Evolutionary conservation across 2,888 invertebrate species (phyloP), one percentile per base, ranked within the genome.

Genomic region (Andrena flavipes): DNA sequence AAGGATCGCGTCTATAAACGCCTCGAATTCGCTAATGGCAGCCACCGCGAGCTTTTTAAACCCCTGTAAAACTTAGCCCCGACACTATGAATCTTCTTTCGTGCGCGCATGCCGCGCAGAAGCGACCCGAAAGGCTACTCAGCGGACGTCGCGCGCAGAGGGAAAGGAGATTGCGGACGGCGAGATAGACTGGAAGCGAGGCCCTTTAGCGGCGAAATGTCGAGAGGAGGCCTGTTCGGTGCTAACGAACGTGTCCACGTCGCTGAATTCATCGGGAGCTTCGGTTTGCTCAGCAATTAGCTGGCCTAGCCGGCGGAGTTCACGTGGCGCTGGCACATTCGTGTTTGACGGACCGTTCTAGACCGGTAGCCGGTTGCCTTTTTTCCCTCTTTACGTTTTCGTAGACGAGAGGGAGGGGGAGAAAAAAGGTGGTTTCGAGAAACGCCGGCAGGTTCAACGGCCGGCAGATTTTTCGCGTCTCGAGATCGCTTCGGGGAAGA

Each of bases 241-340:
- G 86, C 76, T 86, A 86, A 86, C 76, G 85, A 86, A 86, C 73
- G 70, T 67, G 68, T 65, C 69, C 80, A 69, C 75, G 65, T 35
- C 30, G 63, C 33, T 64, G 76, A 20, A 80, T 82, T 68, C 33
- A 56, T 35, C 42, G 60, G 71, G 49, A 62, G 60, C 59, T 68
- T 65, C 26, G 77, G 89, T 91, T 91, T 91, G 81, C 87, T 83
- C 82, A 91, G 90, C 87, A 91, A 91, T 91, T 91, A 91, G 90
- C 85, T 65, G 77, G 70, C 72, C 73, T 69, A 74, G 87, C 80
- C 78, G 35, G 26, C 69, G 65, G 78, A 72, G 82, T 81, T 76
- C 62, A 70, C 65, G 70, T 56, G 59, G 64, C 23, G 71, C 42
- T 1, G 42, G 78, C 72, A 48, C 75, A 72, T 76, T 82, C 73